Conservation (phyloP, 2,888 invertebrate genomes). For the Tipula unca region DNA sequence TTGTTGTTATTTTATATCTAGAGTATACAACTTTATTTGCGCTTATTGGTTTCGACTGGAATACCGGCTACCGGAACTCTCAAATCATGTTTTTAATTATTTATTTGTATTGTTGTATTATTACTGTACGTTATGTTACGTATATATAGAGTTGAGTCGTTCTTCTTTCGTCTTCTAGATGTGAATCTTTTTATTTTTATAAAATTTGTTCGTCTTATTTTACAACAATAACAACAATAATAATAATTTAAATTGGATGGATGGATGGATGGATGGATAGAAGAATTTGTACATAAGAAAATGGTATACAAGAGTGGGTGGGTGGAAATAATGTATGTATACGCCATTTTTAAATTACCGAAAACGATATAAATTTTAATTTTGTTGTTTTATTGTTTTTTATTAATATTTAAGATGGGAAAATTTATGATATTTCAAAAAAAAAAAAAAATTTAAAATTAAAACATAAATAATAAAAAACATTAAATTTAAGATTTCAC, state of each 20-base stretch:
- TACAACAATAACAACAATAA: not conserved
- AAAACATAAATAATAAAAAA: too few species aligned
- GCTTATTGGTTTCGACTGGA: slow-evolving; percentile 8
- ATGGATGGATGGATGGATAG: slow-evolving; percentile 8
- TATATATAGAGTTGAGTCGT: not conserved
- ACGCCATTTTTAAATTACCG: not conserved
- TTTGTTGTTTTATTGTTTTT: not conserved
- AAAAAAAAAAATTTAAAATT: not conserved
- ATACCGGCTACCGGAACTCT: slow-evolving; percentile 14
- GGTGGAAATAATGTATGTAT: not conserved
- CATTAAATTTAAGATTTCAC: not conserved
- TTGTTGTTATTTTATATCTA: not conserved
- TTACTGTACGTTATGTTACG: not conserved
- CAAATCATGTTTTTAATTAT: slow-evolving; percentile 14
- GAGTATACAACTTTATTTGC: not conserved
- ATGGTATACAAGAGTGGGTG: not conserved
- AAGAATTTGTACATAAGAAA: not conserved
- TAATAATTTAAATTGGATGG: not conserved
- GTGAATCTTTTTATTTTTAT: not conserved
- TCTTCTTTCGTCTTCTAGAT: not conserved
- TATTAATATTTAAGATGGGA: not conserved
- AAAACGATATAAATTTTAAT: not conserved
- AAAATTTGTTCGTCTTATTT: not conserved
- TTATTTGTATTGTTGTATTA: not conserved
- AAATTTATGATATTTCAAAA: not conserved